Evolutionary conservation across 2,113 vertebrate genomes (phyloP), one percentile per base, ranked within the genome.

Genomic region (Labeo rohita): DNA sequence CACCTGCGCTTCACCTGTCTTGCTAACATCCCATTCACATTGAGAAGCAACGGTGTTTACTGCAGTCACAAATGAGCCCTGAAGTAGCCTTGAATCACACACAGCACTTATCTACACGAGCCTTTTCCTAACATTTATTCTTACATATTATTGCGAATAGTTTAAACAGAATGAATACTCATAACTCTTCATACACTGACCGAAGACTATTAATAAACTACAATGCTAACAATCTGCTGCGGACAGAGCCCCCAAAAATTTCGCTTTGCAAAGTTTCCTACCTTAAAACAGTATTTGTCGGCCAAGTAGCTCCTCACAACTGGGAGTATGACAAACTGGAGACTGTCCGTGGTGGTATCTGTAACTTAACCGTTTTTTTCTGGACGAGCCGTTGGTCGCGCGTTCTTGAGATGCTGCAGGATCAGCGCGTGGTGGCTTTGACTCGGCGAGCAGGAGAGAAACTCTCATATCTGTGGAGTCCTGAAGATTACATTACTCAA

Each of bases 401-500:
- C 34, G 21, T 18, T 15, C 12, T 34, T 34, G 50, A 84, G 49
- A 43, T 59, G 82, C 50, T 1, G 81, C 18, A 21, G 81, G 47
- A 82, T 7, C 23, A 50, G 80, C 80, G 80, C 61, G 80, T 28
- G 68, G 28, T 18, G 21, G 68, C 66, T 83, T 59, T 36, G 65
- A 49, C 72, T 84, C 54, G 3, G 59, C 1, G 84, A 28, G 70
- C 12, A 56, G 47, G 11, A 15, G 61, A 36, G 54, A 75, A 84
- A 80, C 45, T 88, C 50, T 88, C 59, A 11, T 91, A 87, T n/a
- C 83, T 84, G 49, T 16, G 81, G 50, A 87, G 87, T 85, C 88
- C 66, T 83, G 86, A n/a, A 87, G 85, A 88, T 89, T 43, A 85
- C 91, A 81, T 77, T 87, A 87, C 87, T 87, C 54, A 21, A 78